Base-by-base conservation (phyloP, 1,140 invertebrate species). In the Diachasma alloeum region DNA sequence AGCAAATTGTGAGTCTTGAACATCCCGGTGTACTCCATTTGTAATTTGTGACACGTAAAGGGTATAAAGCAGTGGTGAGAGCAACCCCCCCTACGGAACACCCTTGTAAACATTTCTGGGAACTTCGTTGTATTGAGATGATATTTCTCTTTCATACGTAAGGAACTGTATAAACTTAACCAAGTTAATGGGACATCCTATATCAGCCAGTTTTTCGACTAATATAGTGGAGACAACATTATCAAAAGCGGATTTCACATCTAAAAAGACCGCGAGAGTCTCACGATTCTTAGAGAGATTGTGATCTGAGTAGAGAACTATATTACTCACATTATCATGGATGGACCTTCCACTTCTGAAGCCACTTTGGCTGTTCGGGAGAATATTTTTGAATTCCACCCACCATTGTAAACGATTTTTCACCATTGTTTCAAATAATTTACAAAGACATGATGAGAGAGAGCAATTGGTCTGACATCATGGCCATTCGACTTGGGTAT, bases 21-120 rank as follows among this genome's bases (percentile, higher is more conserved):
- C 39, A 0, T 31, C 11, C 1, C 48, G 17, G 3, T 24, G 59
- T 8, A 79, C 15, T 15, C 17, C 31, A 36, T 46, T 67, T 5
- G 37, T 48, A 8, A 78, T 44, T 2, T 78, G 15, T 19, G 22
- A 56, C 15, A 37, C 44, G 31, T 79, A 78, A 1, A 80, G 9
- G n/a, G 69, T 72, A n/a, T 77, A 79, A 9, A 78, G 26, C 0
- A 80, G 6, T 0, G 79, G 78, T n/a, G 73, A 80, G 4, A 75
- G 17, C 0, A 78, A 70, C 3, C 66, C 42, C 4, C 81, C 79
- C 39, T 81, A 78, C n/a, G 76, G 77, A 0, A 81, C 24, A 0
- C 81, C 81, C 19, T 72, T 75, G 26, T 39, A 74, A 11, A 59
- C 37, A 0, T 2, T 15, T 8, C 39, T 42, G 13, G 15, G 5